Percentiles rank a stretch among this genome's conserved stretches.
These are phyloP conservation scores for Trachelus troglodyta DNA, from an alignment of 2,888 invertebrate species.

Conservation along the genomic window DNA sequence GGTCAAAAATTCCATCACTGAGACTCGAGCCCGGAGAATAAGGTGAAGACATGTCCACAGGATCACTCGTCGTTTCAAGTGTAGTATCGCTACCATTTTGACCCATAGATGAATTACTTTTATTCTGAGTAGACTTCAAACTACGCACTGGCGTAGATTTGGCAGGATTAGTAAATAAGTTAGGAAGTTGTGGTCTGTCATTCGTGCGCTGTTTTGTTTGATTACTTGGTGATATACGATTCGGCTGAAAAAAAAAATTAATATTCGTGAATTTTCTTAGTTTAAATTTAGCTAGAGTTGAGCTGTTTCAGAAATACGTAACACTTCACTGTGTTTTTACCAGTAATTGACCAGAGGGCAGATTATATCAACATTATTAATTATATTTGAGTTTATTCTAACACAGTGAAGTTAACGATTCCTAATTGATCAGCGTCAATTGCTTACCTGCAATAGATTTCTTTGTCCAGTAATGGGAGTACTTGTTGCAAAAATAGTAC, in stretches of 20 bases:
- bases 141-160: slow-evolving; percentile 42
- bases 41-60: slow-evolving; percentile 83
- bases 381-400: background rate
- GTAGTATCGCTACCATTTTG: slow-evolving; percentile 64
- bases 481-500: slow-evolving; percentile 51
- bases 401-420: background rate
- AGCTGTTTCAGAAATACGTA: background rate
- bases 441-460: slow-evolving; percentile 52
- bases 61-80: slow-evolving; percentile 66
- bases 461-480: slow-evolving; percentile 47
- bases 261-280: background rate
- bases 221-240: slow-evolving; percentile 56
- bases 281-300: background rate
- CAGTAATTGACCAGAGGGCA: background rate
- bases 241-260: slow-evolving; percentile 38
- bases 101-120: slow-evolving; percentile 52
- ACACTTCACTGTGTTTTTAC: background rate
- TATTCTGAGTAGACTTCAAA: slow-evolving; percentile 44
- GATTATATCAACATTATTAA: background rate
- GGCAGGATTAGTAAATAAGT: slow-evolving; percentile 55
- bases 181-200: slow-evolving; percentile 55
- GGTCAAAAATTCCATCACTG: slow-evolving; percentile 88
- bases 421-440: background rate
- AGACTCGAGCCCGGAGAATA: slow-evolving; percentile 92
- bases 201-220: slow-evolving; percentile 50